These are phyloP conservation scores for Invenusta paracnida DNA, from an alignment of 2,888 invertebrate species.

Conservation along the genomic window DNA sequence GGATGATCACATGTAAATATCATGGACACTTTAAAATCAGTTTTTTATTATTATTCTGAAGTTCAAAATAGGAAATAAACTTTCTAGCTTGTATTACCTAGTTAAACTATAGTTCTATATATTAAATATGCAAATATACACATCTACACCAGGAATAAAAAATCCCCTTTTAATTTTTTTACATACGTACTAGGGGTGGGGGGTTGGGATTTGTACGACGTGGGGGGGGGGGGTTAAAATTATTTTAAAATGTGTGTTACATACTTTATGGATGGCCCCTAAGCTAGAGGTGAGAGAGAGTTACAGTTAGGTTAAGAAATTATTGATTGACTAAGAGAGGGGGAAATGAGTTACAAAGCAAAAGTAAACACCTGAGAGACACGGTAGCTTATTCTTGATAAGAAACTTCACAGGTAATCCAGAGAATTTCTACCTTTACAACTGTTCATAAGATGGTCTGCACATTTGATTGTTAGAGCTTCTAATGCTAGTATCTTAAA, in stretches of 20 bases:
- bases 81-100: slow-evolving; percentile 25
- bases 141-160: slow-evolving; percentile 29
- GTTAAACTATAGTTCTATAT: slow-evolving; percentile 26
- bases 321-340: too few species aligned
- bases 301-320: too few species aligned
- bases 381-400: too few species aligned
- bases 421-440: too few species aligned
- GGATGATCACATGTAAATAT: slow-evolving; percentile 29
- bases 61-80: slow-evolving; percentile 26
- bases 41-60: slow-evolving; percentile 29
- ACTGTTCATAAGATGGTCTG: too few species aligned
- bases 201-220: slow-evolving; percentile 10
- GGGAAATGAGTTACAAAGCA: too few species aligned
- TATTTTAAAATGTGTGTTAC: slow-evolving; percentile 26
- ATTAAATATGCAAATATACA: slow-evolving; percentile 27
- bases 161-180: slow-evolving; percentile 23
- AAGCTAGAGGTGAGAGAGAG: too few species aligned
- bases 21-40: slow-evolving; percentile 29
- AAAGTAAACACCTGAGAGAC: too few species aligned
- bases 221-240: slow-evolving; percentile 11
- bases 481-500: too few species aligned
- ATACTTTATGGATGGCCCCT: slow-evolving; percentile 21
- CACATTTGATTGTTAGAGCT: too few species aligned
- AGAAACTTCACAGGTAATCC: too few species aligned
- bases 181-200: slow-evolving; percentile 6